phyloP scores from a whole-genome alignment of 2,113 vertebrate genomes.

The Silurus asotus region DNA sequence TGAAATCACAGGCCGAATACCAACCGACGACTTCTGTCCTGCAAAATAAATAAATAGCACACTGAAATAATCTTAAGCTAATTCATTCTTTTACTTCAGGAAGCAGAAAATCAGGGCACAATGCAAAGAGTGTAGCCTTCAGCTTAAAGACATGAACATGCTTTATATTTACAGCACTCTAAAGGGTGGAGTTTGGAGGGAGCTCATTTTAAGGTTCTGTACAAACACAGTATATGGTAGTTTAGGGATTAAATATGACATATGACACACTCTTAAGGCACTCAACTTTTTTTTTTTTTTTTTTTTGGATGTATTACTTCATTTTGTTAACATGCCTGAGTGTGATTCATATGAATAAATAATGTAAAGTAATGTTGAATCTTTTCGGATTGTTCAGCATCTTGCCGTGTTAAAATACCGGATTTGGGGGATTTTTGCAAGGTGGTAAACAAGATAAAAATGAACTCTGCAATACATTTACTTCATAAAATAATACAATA shows the following conservation, averaged over 20 bases:
- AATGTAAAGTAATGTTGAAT: too few species aligned
- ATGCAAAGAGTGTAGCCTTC: neutral
- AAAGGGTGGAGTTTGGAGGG: neutral
- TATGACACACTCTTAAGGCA: neutral
- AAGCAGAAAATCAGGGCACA: neutral
- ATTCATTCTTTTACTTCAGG: conserved; percentile 8
- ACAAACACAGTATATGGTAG: neutral
- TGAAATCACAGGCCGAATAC: conserved; percentile 45
- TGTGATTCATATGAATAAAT: neutral
- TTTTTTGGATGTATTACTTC: neutral
- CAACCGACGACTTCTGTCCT: neutral
- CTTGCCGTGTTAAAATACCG: neutral
- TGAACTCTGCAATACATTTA: neutral
- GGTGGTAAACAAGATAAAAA: neutral
- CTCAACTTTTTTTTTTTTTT: neutral
- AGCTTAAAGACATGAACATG: neutral
- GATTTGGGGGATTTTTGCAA: neutral
- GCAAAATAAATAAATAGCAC: neutral
- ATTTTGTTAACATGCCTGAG: neutral
- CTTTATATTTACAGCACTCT: neutral
- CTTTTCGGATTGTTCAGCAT: neutral
- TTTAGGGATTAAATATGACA: neutral
- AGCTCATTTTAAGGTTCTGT: conserved; percentile 9
- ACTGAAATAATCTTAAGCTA: conserved; percentile 6
- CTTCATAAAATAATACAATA: neutral